phyloP scores from a whole-genome alignment of 2,797 vertebrate species.

The Echiichthys vipera region DNA sequence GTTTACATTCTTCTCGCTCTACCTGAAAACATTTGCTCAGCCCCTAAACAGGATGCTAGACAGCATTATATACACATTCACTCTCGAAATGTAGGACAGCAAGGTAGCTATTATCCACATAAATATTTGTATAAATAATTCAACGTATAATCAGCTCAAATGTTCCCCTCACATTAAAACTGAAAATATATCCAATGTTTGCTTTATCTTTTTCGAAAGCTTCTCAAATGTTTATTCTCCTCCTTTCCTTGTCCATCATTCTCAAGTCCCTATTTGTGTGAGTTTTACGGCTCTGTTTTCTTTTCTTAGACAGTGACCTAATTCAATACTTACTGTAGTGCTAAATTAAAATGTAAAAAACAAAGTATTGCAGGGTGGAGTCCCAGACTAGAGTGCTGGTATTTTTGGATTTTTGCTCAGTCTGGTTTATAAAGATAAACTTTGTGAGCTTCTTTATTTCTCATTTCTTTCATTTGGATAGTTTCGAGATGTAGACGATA shows the following conservation, averaged over 20 bases:
- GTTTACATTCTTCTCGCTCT: conserved; percentile 14
- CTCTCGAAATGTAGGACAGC: conserved; percentile 33
- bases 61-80: conserved; percentile 32
- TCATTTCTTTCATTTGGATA: conserved; percentile 19
- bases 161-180: conserved; percentile 37
- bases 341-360: conserved; percentile 37
- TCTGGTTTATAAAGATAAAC: conserved; percentile 23
- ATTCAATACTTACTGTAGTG: conserved; percentile 31
- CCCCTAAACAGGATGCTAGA: conserved; percentile 29
- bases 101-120: conserved; percentile 29
- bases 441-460: conserved; percentile 21
- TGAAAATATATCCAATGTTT: conserved; percentile 27
- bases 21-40: conserved; percentile 26
- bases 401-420: conserved; percentile 32
- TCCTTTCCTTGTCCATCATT: conserved; percentile 28
- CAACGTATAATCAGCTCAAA: conserved; percentile 37
- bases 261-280: conserved; percentile 4
- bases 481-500: conserved; percentile 3
- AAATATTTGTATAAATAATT: conserved; percentile 45
- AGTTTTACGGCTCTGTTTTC: conserved; percentile 12
- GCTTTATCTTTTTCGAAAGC: conserved; percentile 38
- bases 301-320: conserved; percentile 5
- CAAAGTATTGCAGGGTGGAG: conserved; percentile 2
- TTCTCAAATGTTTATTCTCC: conserved; percentile 18
- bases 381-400: conserved; percentile 10